A percentile compares a stretch with the other conserved stretches of the same genome.
These are phyloP conservation scores for Pygocentrus nattereri DNA, from an alignment of 2,797 vertebrate genomes.

Conservation along the genomic window DNA sequence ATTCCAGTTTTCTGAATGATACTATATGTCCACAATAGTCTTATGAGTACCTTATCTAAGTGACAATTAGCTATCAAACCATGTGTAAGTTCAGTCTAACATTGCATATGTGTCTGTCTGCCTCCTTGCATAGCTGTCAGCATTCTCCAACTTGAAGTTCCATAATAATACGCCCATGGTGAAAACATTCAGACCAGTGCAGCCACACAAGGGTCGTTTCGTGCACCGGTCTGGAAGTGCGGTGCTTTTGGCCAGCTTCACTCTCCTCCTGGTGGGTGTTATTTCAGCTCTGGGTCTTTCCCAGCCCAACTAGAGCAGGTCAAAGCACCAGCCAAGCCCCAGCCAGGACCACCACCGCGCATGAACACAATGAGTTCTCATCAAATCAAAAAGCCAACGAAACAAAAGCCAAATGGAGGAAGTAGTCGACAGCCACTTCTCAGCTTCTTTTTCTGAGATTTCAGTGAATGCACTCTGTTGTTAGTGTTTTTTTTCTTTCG, in stretches of 20 bases:
- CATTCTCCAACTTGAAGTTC: conserved; percentile 79
- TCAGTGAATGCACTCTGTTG: not conserved
- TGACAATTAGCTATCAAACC: not conserved
- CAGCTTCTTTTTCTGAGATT: conserved; percentile 5
- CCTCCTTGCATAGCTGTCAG: conserved; percentile 72
- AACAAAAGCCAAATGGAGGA: conserved; percentile 35
- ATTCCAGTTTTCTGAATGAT: not conserved
- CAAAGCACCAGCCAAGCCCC: conserved; percentile 36
- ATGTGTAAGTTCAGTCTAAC: not conserved
- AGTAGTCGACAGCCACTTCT: conserved; percentile 4
- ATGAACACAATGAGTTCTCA: conserved; percentile 65
- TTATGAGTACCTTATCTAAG: not conserved
- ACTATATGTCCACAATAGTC: not conserved
- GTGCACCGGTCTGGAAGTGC: conserved; percentile 78
- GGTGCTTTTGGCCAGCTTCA: conserved; percentile 61
- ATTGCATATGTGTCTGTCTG: not conserved
- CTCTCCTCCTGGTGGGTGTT: conserved; percentile 64
- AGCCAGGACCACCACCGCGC: conserved; percentile 52
- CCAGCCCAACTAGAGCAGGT: conserved; percentile 66
- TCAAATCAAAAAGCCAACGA: conserved; percentile 25
- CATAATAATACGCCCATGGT: conserved; percentile 68
- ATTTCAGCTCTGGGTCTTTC: conserved; percentile 63
- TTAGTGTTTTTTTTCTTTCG: not conserved
- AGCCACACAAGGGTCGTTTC: conserved; percentile 71
- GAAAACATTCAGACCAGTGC: conserved; percentile 83